Conservation (phyloP, 1,140 invertebrate genomes). For the Kradibia gibbosae region DNA sequence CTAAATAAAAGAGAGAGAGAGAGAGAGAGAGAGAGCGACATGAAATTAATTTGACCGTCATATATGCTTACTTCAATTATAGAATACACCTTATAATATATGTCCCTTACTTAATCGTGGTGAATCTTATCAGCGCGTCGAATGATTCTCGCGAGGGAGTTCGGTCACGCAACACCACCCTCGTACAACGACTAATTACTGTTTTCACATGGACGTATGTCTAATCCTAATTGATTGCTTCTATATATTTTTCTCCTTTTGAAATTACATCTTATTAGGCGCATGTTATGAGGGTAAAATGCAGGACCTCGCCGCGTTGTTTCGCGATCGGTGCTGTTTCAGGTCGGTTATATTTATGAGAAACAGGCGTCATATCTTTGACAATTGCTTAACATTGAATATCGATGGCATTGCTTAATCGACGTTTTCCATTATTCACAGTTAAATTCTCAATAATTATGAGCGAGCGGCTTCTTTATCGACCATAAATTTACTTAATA, state of each 20-base stretch:
- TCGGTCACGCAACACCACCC: neutral
- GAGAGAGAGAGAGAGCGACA: neutral
- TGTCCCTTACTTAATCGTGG: conserved; percentile 25
- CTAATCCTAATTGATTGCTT: conserved; percentile 15
- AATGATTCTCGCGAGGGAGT: neutral
- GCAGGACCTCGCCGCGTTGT: neutral
- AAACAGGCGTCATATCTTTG: neutral
- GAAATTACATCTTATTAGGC: neutral
- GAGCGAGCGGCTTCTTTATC: conserved; percentile 3
- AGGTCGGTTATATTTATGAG: neutral
- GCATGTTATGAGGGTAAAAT: neutral
- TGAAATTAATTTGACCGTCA: conserved; percentile 30
- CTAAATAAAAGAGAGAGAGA: neutral
- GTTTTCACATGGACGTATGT: neutral
- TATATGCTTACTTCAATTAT: neutral
- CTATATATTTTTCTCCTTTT: neutral
- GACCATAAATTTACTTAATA: neutral
- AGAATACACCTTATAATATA: conserved; percentile 4
- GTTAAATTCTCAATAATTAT: conserved; percentile 15
- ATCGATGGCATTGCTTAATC: conserved; percentile 16
- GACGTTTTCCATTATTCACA: conserved; percentile 1
- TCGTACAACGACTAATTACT: neutral
- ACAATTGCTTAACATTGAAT: no score
- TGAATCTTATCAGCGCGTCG: conserved; percentile 31
- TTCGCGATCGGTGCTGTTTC: neutral